phyloP scores from a whole-genome alignment of 2,888 invertebrate species.

The Tiliacea aurago region DNA sequence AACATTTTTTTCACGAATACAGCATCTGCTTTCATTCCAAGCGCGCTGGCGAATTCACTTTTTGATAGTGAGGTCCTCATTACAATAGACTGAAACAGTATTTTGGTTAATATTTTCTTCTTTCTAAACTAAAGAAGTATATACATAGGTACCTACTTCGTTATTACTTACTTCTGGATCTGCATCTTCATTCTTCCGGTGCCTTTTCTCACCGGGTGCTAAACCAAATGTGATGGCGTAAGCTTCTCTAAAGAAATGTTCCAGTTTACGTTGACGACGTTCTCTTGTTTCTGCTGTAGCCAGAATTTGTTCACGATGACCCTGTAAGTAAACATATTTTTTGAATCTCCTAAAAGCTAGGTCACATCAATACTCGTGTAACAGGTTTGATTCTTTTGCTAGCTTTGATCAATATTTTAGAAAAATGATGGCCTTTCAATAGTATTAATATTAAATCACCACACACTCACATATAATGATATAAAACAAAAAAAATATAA shows the following conservation, averaged over 20 bases:
- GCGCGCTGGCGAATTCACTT: constrained; percentile 97
- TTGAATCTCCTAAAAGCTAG: too few relatives aligned
- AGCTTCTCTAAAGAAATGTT: constrained; percentile 99
- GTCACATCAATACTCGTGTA: too few relatives aligned
- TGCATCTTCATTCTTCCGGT: constrained; percentile 92
- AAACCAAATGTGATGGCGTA: constrained; percentile 98
- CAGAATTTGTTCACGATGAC: constrained; percentile 96
- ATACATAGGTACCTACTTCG: too few relatives aligned
- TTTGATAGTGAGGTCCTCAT: constrained; percentile 98
- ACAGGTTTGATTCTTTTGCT: too few relatives aligned
- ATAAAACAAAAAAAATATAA: too few relatives aligned
- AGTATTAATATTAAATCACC: too few relatives aligned
- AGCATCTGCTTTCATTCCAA: constrained; percentile 98
- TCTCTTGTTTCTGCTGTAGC: constrained; percentile 98
- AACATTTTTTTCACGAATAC: constrained; percentile 99
- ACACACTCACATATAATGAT: too few relatives aligned
- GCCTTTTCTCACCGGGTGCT: constrained; percentile 95
- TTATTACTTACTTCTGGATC: constrained; percentile 92
- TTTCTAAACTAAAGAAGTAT: too few relatives aligned
- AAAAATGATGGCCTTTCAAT: too few relatives aligned
- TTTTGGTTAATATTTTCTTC: background rate
- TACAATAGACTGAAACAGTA: constrained; percentile 92
- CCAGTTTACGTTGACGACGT: constrained; percentile 96
- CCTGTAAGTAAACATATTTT: constrained; percentile 73
- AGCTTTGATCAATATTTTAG: too few relatives aligned